Evolutionary conservation across 2,888 invertebrate species (phyloP).

Genomic region (Habrosyne pyritoides): DNA sequence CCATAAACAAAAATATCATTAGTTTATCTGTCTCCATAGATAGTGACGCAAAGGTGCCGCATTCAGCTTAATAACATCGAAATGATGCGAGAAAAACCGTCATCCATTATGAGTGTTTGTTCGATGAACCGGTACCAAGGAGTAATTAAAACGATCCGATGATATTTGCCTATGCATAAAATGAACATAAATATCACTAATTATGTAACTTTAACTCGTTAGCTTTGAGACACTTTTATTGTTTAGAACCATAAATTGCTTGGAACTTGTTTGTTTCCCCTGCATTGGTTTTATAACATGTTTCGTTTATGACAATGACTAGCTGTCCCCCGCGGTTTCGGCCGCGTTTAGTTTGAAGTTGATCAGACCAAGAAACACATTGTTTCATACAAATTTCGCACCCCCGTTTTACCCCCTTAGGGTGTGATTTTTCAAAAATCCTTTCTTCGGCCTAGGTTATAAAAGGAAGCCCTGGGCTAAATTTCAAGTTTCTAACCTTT

Average conservation of each 20-base stretch:
- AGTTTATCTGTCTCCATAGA: conserved; percentile 19
- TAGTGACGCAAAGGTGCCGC: conserved; percentile 28
- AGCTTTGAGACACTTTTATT: conserved; percentile 33
- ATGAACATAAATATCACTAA: conserved; percentile 60
- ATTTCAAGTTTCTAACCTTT: too few species aligned
- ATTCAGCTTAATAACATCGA: conserved; percentile 20
- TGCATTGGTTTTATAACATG: conserved; percentile 25
- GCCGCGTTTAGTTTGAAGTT: too few species aligned
- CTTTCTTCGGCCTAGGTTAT: too few species aligned
- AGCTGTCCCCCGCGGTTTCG: too few species aligned
- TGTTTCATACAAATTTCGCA: too few species aligned
- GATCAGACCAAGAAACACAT: too few species aligned
- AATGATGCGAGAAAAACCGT: conserved; percentile 25
- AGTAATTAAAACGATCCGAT: conserved; percentile 64
- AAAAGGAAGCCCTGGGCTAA: too few species aligned
- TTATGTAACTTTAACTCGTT: conserved; percentile 41
- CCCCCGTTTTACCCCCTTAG: too few species aligned
- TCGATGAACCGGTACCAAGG: conserved; percentile 39
- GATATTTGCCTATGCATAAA: conserved; percentile 70
- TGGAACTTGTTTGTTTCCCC: conserved; percentile 31
- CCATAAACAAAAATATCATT: conserved; percentile 15
- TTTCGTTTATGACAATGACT: conserved; percentile 4
- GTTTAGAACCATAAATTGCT: conserved; percentile 38
- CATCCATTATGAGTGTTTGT: conserved; percentile 48
- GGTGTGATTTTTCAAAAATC: too few species aligned